Base-by-base conservation (phyloP, 2,797 vertebrate genomes). In the Nyctibius grandis region DNA sequence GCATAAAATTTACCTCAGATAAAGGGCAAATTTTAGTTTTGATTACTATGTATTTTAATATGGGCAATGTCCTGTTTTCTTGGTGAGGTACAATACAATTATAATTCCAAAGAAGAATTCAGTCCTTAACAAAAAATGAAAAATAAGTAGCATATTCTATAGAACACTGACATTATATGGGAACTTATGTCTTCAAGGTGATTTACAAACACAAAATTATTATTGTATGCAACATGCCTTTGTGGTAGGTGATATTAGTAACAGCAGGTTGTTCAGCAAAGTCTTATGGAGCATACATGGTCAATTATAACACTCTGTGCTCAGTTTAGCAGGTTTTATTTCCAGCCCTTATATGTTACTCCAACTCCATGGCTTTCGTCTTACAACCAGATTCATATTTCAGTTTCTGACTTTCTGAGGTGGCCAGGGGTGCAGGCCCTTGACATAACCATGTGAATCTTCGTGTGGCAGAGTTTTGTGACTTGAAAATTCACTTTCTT, bases 1-100 rank as follows among this genome's bases (percentile, higher is more conserved):
- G 20, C 17, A 48, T 89, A 51, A 88, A 73, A 96, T 91, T 95
- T 84, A 69, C 76, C 44, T 89, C 67, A 83, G 64, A 92, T 44
- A 93, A 72, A 73, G 54, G 28, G 64, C 8, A 48, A 73, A 50
- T 70, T 86, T 85, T 59, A 60, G 61, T 94, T 84, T 88, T 78
- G 11, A 21, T 75, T 76, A 64, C 22, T 29, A n/a, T 44, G 11
- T 57, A 31, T 88, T 92, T 90, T 77, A 51, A 60, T 74, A 53
- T 22, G 50, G 77, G 61, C 19, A 48, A 56, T 14, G 22, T n/a
- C 25, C 10, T 74, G 11, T 54, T 89, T 93, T 86, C 76, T 67
- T 59, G 91, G 18, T 78, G 68, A 65, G 18, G 40, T 28, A 67
- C 42, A 38, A 44, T 83, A 61, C 21, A 53, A 61, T 57, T 67